Base-by-base conservation (phyloP, 1,140 invertebrate species). In the Solenopsis fugax region DNA sequence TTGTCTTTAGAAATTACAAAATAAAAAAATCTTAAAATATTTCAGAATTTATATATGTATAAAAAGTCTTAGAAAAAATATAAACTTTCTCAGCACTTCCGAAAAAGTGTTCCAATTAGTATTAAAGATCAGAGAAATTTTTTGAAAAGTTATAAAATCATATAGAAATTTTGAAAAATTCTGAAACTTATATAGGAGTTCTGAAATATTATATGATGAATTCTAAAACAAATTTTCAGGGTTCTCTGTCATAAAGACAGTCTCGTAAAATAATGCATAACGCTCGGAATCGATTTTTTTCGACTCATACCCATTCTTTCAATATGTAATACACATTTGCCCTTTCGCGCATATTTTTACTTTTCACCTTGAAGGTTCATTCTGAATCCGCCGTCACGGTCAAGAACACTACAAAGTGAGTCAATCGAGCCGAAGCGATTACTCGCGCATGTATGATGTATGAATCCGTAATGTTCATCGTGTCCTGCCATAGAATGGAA, bases 301-400 rank as follows among this genome's bases (percentile, higher is more conserved):
- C 13, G 7, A 21, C n/a, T n/a, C 9, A 41, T 58, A 18, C 7
- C 4, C 13, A 21, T 16, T 29, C 56, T 16, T 24, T 45, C 2
- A 13, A 24, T 76, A 76, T 13, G 37, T 16, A 24, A 64, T 45
- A 60, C 18, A 50, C 58, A 18, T 50, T 65, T 78, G 50, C 9
- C 65, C 78, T 81, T 81, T 81, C 21, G 34, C 21, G 12, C 16
- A 16, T 21, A 73, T 84, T 71, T 71, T 24, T 75, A 2, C 60
- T 24, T 37, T 9, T 48, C 41, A 34, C 41, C 29, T 80, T 80
- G 48, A 69, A 4, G 29, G 24, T 82, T 48, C 13, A 48, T 73
- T 82, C 69, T 50, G 24, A 80, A 64, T 45, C 1, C 18, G 12
- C 48, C 45, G 52, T 72, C 69, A 75, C 24, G 41, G 80, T 84